Evolutionary conservation across 2,797 vertebrate species (phyloP).

Genomic region (Tapera naevia): DNA sequence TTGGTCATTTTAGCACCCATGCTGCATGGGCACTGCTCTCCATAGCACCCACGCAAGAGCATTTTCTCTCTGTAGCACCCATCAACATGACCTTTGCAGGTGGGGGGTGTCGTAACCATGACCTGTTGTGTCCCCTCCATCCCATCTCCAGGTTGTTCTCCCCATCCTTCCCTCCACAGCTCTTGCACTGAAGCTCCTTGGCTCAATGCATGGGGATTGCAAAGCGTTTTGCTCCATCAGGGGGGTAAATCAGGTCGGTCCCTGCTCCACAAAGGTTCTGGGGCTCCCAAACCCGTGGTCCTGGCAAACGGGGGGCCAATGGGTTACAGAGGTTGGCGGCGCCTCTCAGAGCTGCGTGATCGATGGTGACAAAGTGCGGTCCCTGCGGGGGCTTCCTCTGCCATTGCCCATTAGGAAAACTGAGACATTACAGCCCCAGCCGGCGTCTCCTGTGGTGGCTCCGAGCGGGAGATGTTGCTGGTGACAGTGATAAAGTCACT

Average conservation of each 20-base stretch:
- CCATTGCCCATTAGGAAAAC: conserved; percentile 15
- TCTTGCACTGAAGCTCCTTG: neutral
- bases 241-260: neutral
- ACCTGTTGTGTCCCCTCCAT: too few species aligned
- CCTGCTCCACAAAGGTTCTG: rapidly evolving
- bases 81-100: neutral
- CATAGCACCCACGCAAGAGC: neutral
- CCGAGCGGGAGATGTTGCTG: neutral
- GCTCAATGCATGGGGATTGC: rapidly evolving
- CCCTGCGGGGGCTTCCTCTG: neutral
- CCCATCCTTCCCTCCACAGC: neutral
- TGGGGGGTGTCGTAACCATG: rapidly evolving
- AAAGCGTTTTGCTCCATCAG: rapidly evolving
- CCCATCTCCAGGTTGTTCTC: neutral
- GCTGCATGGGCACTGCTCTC: neutral
- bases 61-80: neutral
- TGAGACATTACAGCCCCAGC: neutral
- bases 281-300: neutral
- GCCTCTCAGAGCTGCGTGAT: neutral
- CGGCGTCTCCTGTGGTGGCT: neutral
- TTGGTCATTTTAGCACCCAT: neutral
- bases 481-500: neutral
- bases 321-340: neutral
- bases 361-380: neutral
- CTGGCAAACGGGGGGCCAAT: neutral